These are phyloP conservation scores for Hypotaenidia philippensis DNA, from an alignment of 2,797 vertebrate species.

Conservation along the genomic window DNA sequence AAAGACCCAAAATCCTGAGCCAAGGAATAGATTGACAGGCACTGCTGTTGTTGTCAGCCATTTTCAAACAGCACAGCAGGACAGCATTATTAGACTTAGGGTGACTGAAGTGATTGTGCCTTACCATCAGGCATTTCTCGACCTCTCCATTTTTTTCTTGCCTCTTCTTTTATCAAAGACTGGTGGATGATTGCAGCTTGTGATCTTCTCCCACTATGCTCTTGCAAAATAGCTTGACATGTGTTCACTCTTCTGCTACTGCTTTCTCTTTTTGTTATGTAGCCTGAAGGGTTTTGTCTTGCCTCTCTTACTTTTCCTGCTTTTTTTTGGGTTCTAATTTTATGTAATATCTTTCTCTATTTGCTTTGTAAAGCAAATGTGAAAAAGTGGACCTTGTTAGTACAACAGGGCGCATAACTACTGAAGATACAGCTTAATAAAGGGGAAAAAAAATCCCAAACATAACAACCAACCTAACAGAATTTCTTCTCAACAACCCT, in stretches of 20 bases:
- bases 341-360: not conserved
- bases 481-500: fast-evolving
- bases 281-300: not conserved
- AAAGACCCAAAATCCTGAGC: not conserved
- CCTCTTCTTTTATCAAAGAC: not conserved
- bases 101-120: not conserved
- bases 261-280: not conserved
- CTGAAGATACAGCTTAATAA: not conserved
- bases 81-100: not conserved
- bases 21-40: not conserved
- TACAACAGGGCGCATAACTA: not conserved
- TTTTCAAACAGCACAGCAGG: not conserved
- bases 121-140: not conserved
- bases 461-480: fast-evolving
- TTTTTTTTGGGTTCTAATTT: not conserved
- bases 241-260: not conserved
- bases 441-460: not conserved
- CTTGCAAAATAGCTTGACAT: not conserved
- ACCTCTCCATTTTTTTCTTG: not conserved
- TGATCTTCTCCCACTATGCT: not conserved
- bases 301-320: not conserved
- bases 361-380: not conserved
- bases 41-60: not conserved
- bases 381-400: not conserved
- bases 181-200: not conserved